Evolutionary conservation across 2,888 invertebrate genomes (phyloP).

Genomic region (Macaria liturata): DNA sequence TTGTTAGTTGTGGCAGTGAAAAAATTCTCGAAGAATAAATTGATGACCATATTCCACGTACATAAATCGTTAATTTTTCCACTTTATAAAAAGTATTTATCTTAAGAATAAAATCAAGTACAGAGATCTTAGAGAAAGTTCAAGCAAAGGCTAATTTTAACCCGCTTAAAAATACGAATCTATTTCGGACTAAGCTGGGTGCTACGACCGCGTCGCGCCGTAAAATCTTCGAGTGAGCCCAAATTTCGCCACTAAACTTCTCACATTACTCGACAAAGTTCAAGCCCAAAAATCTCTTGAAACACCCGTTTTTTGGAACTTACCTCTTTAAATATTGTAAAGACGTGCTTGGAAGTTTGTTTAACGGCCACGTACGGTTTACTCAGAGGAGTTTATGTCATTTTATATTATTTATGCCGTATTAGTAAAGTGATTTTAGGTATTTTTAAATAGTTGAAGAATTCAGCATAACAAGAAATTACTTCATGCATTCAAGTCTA

Average conservation of each 20-base stretch:
- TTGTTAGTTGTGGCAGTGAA: no score
- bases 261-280: constrained; percentile 26
- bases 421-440: no score
- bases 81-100: no score
- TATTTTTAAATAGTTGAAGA: no score
- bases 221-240: constrained; percentile 24
- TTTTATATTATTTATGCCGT: neutral
- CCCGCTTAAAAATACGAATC: constrained; percentile 19
- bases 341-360: constrained; percentile 13
- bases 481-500: no score
- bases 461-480: no score
- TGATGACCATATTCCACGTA: no score
- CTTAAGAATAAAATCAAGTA: no score
- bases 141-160: no score
- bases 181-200: constrained; percentile 22
- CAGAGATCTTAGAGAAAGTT: no score
- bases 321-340: constrained; percentile 11
- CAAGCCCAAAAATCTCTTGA: constrained; percentile 15
- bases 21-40: no score
- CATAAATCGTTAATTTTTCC: no score
- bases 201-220: constrained; percentile 19
- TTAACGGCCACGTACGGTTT: neutral
- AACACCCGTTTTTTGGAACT: constrained; percentile 15
- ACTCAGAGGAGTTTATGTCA: neutral
- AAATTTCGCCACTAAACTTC: constrained; percentile 26